Conservation (phyloP, 2,113 vertebrate genomes). For the Megaceryle torquata region DNA sequence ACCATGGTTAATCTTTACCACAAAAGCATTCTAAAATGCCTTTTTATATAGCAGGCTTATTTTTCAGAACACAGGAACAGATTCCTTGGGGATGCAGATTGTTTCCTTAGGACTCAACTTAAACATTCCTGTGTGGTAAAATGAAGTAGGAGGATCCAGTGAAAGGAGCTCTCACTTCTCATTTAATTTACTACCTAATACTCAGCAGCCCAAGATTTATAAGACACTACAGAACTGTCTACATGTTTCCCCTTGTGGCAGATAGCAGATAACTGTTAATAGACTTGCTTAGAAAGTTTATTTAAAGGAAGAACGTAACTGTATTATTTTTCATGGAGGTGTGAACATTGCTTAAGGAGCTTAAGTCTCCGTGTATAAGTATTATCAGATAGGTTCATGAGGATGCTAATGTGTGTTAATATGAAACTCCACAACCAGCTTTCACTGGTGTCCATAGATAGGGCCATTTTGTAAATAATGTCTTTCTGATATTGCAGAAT, state of each 20-base stretch:
- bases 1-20: not conserved
- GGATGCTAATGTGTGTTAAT: slow-evolving; percentile 55
- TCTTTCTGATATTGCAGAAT: slow-evolving; percentile 23
- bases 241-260: slow-evolving; percentile 64
- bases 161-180: slow-evolving; percentile 28
- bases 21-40: not conserved
- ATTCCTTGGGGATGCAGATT: slow-evolving; percentile 14
- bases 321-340: slow-evolving; percentile 66
- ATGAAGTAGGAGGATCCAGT: slow-evolving; percentile 38
- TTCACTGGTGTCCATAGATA: not conserved
- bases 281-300: slow-evolving; percentile 67
- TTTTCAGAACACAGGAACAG: not conserved
- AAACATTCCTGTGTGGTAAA: slow-evolving; percentile 38
- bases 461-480: slow-evolving; percentile 35
- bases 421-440: slow-evolving; percentile 43
- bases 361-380: slow-evolving; percentile 42
- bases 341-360: slow-evolving; percentile 68
- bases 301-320: slow-evolving; percentile 61
- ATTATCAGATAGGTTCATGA: slow-evolving; percentile 62
- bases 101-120: slow-evolving; percentile 42
- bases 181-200: slow-evolving; percentile 62
- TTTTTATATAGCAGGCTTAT: not conserved
- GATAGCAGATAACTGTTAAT: slow-evolving; percentile 67
- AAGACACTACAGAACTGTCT: slow-evolving; percentile 51
- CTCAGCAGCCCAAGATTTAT: slow-evolving; percentile 52